A percentile compares a stretch with the other conserved stretches of the same genome.
Evolutionary conservation across 2,113 vertebrate genomes (phyloP).

Genomic region (Dipodomys ordii): DNA sequence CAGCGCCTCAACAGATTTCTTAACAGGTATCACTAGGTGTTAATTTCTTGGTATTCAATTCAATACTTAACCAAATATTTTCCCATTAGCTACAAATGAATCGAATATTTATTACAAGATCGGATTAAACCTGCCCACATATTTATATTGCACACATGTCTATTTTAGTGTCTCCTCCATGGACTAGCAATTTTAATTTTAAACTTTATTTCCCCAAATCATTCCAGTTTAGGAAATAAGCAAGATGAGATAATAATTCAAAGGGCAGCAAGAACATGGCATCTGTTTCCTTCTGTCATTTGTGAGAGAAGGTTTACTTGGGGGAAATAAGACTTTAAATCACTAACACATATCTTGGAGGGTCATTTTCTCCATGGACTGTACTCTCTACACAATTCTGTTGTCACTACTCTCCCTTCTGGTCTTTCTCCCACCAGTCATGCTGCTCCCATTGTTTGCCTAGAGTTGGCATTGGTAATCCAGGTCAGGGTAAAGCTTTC

Average conservation of each 20-base stretch:
- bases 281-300: neutral
- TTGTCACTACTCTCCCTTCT: neutral
- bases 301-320: too few species aligned
- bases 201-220: constrained; percentile 3
- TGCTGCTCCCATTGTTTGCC: neutral
- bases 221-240: constrained; percentile 12
- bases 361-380: constrained; percentile 1
- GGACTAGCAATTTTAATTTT: constrained; percentile 18
- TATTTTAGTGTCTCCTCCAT: neutral
- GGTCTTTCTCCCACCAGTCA: neutral
- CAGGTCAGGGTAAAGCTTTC: neutral
- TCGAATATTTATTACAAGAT: neutral
- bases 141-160: neutral
- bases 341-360: neutral
- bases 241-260: neutral
- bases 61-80: constrained; percentile 5
- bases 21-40: neutral
- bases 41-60: neutral
- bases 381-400: neutral
- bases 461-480: neutral
- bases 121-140: neutral
- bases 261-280: neutral
- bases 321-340: neutral
- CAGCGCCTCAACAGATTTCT: neutral
- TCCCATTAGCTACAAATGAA: neutral